phyloP scores from a whole-genome alignment of 2,888 invertebrate species.

The Dyspetes luteomarginatus region DNA sequence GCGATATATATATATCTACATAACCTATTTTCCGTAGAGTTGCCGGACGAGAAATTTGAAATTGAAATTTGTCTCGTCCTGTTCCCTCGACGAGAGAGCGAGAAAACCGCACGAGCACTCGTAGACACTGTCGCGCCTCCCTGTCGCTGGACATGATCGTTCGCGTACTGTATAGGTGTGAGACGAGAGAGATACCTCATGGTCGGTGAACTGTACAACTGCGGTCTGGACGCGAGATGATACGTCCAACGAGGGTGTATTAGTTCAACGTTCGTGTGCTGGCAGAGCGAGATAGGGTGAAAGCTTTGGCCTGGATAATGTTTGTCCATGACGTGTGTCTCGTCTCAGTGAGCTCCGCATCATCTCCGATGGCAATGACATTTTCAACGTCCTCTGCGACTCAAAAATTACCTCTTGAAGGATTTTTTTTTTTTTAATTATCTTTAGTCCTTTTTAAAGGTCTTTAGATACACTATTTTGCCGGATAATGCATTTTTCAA shows the following conservation, averaged over 20 bases:
- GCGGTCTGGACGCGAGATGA: slow-evolving; percentile 60
- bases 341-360: not conserved
- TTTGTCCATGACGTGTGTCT: slow-evolving; percentile 43
- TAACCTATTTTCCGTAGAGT: too few species aligned
- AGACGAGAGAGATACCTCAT: slow-evolving; percentile 54
- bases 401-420: too few species aligned
- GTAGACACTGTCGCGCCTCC: slow-evolving; percentile 24
- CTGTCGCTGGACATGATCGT: slow-evolving; percentile 8
- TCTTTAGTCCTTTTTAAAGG: too few species aligned
- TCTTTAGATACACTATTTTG: too few species aligned
- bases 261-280: not conserved
- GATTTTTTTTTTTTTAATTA: too few species aligned
- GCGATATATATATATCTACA: too few species aligned
- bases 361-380: too few species aligned
- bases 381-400: not conserved
- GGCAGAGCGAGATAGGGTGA: not conserved
- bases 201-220: slow-evolving; percentile 58
- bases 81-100: slow-evolving; percentile 46
- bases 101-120: slow-evolving; percentile 36
- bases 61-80: slow-evolving; percentile 63
- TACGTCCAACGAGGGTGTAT: slow-evolving; percentile 6
- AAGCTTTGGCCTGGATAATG: slow-evolving; percentile 53
- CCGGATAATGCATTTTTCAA: too few species aligned
- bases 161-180: not conserved
- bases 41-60: slow-evolving; percentile 63